A percentile compares a stretch with the other conserved stretches of the same genome.
Conservation (phyloP, 1,140 invertebrate genomes). For the Anastrepha obliqua region DNA sequence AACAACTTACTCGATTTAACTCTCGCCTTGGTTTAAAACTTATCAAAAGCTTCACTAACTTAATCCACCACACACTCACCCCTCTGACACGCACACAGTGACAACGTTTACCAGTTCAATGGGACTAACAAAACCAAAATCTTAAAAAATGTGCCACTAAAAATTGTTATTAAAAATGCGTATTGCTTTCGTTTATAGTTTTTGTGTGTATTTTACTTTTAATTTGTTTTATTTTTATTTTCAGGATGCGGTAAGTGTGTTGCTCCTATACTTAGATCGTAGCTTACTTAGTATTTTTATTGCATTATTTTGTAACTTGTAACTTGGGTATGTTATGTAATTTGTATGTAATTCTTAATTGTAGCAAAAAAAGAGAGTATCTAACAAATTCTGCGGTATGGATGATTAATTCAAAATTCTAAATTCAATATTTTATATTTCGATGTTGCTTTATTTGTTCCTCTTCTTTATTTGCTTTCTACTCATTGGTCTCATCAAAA, state of each 20-base stretch:
- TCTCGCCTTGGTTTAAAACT: neutral
- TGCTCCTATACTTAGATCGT: slow-evolving; percentile 53
- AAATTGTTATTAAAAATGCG: slow-evolving; percentile 27
- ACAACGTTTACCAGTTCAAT: too few species aligned
- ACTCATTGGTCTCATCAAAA: neutral
- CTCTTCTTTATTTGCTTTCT: neutral
- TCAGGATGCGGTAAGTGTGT: slow-evolving; percentile 74
- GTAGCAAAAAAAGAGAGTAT: neutral
- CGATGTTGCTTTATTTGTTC: neutral
- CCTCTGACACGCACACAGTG: neutral
- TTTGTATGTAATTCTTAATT: slow-evolving; percentile 30
- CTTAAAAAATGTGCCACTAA: neutral
- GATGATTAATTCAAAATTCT: neutral
- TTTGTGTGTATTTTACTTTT: slow-evolving; percentile 67
- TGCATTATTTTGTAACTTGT: slow-evolving; percentile 22
- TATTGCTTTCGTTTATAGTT: slow-evolving; percentile 50
- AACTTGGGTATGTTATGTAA: neutral
- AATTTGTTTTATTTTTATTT: slow-evolving; percentile 73
- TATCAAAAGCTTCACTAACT: neutral
- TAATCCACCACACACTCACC: neutral
- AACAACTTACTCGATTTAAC: neutral
- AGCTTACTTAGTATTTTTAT: slow-evolving; percentile 15
- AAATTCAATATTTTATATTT: neutral
- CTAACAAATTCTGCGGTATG: slow-evolving; percentile 4
- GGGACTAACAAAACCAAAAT: neutral